Conservation (phyloP, 1,140 invertebrate species). For the Ephestia elutella region DNA sequence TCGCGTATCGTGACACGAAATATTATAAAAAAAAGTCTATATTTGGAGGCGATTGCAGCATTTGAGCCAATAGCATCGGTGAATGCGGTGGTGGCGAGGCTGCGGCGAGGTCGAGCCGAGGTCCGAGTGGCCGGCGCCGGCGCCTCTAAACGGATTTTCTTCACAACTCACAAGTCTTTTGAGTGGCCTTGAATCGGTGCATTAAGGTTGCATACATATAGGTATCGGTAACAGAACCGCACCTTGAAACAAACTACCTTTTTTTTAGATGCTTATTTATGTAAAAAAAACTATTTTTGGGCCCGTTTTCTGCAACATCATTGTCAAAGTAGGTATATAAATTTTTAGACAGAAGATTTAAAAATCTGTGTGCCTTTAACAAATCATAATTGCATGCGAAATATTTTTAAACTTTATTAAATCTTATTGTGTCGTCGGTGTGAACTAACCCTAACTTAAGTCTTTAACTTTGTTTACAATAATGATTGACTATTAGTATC, state of each 20-base stretch:
- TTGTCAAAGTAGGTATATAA: too few species aligned
- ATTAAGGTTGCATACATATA: background rate
- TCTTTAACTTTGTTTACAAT: background rate
- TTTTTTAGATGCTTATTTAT: too few species aligned
- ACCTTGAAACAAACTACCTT: too few species aligned
- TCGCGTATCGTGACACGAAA: conserved; percentile 40
- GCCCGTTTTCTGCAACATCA: too few species aligned
- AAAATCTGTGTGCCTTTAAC: too few species aligned
- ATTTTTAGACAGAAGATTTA: too few species aligned
- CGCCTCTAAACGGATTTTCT: conserved; percentile 27
- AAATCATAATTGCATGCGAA: too few species aligned
- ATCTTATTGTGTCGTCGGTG: background rate
- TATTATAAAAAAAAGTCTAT: conserved; percentile 44
- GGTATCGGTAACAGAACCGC: too few species aligned
- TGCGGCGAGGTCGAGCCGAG: conserved; percentile 46
- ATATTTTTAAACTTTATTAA: too few species aligned
- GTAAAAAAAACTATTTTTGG: too few species aligned
- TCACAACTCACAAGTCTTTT: conserved; percentile 28
- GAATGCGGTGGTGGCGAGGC: conserved; percentile 49
- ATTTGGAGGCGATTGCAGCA: conserved; percentile 51
- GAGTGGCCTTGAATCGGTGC: conserved; percentile 18
- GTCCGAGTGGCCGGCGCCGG: conserved; percentile 23
- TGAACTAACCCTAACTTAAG: background rate
- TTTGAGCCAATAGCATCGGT: conserved; percentile 55
- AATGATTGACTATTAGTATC: background rate